These are phyloP conservation scores for Drosophila flavopinicola DNA, from an alignment of 2,888 invertebrate species.

Conservation along the genomic window DNA sequence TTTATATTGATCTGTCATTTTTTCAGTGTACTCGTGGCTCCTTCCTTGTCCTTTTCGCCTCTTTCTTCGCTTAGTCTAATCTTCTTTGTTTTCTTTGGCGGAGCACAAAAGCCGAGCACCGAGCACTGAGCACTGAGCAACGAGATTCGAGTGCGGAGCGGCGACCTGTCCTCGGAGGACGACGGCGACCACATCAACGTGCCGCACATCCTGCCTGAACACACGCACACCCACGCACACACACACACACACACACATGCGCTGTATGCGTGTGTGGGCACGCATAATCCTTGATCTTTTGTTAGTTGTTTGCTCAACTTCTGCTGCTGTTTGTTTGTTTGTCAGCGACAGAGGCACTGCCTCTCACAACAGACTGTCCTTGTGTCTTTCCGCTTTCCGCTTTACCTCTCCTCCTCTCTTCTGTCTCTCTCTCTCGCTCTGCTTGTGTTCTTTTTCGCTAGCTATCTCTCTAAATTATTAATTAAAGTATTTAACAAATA, in stretches of 20 bases:
- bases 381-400: background rate
- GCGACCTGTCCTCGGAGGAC: conserved; percentile 23
- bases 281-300: conserved; percentile 81
- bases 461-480: conserved; percentile 80
- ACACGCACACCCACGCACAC: conserved; percentile 12
- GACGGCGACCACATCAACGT: conserved; percentile 51
- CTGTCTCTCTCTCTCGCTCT: background rate
- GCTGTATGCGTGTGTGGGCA: conserved; percentile 27
- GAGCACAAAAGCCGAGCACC: conserved; percentile 51
- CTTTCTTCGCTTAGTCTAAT: conserved; percentile 61
- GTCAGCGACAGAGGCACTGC: conserved; percentile 40
- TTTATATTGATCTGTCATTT: too few relatives aligned
- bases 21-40: too few relatives aligned
- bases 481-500: conserved; percentile 83
- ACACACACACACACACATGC: background rate
- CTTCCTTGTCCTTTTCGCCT: conserved; percentile 3
- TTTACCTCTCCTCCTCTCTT: background rate
- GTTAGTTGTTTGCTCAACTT: conserved; percentile 81
- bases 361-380: background rate
- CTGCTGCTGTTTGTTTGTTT: conserved; percentile 39
- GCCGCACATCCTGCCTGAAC: conserved; percentile 21
- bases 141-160: conserved; percentile 16
- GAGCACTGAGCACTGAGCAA: conserved; percentile 19
- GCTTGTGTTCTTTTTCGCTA: background rate
- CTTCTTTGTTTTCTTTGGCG: conserved; percentile 72